Conservation (phyloP, 2,113 vertebrate genomes). For the Orthonyx spaldingii region DNA sequence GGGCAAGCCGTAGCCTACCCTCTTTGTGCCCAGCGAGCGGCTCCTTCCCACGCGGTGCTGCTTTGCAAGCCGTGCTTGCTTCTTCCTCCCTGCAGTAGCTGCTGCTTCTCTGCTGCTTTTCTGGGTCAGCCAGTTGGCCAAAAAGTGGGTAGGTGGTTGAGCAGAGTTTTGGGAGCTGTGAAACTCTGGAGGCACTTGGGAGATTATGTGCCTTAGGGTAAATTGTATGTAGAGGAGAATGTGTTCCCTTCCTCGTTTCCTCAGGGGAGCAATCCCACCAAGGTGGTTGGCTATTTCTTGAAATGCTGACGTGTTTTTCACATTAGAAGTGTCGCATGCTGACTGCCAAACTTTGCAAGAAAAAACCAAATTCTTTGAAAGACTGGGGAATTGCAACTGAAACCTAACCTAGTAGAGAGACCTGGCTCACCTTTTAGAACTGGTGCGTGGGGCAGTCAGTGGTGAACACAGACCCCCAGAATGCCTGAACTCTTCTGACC, state of each 20-base stretch:
- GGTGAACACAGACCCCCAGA: neutral
- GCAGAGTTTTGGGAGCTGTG: neutral
- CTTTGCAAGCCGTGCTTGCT: neutral
- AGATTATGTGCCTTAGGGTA: neutral
- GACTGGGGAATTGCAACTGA: neutral
- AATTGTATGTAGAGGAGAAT: neutral
- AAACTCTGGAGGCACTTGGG: neutral
- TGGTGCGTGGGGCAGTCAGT: neutral
- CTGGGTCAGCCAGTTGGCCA: constrained; percentile 24
- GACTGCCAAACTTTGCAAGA: neutral
- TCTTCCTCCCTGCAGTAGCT: neutral
- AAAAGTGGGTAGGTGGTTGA: neutral
- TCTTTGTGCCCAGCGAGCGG: neutral
- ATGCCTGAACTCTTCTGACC: neutral
- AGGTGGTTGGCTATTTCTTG: neutral
- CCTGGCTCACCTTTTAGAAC: neutral
- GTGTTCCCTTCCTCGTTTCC: neutral
- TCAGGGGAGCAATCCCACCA: neutral
- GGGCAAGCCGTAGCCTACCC: neutral
- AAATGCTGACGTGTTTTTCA: neutral
- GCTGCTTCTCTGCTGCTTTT: neutral
- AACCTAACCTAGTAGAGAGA: neutral
- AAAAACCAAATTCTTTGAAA: neutral
- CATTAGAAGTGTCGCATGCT: neutral
- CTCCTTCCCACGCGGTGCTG: neutral